phyloP scores from a whole-genome alignment of 2,113 vertebrate genomes.

The Tricholaema leucomelas region DNA sequence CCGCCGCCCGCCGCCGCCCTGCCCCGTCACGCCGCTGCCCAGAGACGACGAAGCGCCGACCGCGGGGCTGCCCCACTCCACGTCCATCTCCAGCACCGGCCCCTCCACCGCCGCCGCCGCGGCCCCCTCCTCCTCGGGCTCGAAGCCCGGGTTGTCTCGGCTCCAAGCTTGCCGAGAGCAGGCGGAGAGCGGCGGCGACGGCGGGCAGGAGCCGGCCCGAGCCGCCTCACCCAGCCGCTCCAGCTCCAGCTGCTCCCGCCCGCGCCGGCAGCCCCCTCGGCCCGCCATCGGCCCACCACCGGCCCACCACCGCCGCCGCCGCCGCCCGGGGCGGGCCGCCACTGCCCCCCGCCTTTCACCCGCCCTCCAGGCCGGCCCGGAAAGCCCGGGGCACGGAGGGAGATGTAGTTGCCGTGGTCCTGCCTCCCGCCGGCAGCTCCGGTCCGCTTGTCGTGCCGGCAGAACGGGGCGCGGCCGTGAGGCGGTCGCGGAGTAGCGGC shows the following conservation, averaged over 20 bases:
- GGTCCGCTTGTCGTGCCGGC: too few relatives aligned
- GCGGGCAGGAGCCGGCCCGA: slow-evolving; percentile 62
- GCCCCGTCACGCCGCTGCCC: slow-evolving; percentile 60
- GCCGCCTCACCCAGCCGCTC: slow-evolving; percentile 50
- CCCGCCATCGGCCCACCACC: slow-evolving; percentile 33
- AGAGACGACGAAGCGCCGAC: slow-evolving; percentile 76
- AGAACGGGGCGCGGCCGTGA: too few relatives aligned
- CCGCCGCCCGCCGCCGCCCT: background rate
- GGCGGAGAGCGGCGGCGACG: slow-evolving; percentile 80
- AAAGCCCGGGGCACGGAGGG: background rate
- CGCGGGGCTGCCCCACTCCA: slow-evolving; percentile 75
- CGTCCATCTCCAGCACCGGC: slow-evolving; percentile 42
- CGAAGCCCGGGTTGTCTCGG: slow-evolving; percentile 92
- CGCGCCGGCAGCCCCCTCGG: slow-evolving; percentile 45
- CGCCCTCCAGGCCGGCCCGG: background rate
- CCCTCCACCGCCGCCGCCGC: slow-evolving; percentile 18
- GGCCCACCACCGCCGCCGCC: background rate
- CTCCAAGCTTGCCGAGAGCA: slow-evolving; percentile 94
- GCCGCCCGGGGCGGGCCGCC: background rate
- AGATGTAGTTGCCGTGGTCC: background rate
- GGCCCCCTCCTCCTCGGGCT: slow-evolving; percentile 83
- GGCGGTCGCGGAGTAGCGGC: too few relatives aligned
- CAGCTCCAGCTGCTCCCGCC: slow-evolving; percentile 70
- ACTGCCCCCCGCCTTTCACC: background rate
- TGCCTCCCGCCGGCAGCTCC: too few relatives aligned